Conservation (phyloP, 2,113 vertebrate species). For the Takifugu flavidus region DNA sequence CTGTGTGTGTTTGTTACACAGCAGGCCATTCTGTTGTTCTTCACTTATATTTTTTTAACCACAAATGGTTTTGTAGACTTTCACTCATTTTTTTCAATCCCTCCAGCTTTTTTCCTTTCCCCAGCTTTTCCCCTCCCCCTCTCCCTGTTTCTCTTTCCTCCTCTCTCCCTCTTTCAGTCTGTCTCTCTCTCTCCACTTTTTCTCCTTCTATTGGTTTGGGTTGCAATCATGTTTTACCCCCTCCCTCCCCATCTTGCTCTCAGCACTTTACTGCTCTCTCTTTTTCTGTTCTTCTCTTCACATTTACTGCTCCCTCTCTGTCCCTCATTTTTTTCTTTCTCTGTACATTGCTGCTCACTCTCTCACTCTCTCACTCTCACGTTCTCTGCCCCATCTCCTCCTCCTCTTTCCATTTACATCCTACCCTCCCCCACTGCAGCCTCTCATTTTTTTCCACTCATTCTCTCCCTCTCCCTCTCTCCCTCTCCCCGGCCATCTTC, state of each 20-base stretch:
- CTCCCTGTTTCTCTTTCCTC: slow-evolving; percentile 34
- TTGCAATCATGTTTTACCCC: slow-evolving; percentile 41
- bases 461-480: slow-evolving; percentile 52
- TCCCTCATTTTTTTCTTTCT: slow-evolving; percentile 29
- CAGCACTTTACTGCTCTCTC: slow-evolving; percentile 11
- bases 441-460: slow-evolving; percentile 33
- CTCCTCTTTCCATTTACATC: slow-evolving; percentile 2
- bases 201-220: slow-evolving; percentile 31
- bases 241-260: neutral
- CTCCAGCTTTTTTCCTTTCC: slow-evolving; percentile 49
- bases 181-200: slow-evolving; percentile 5
- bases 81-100: slow-evolving; percentile 34
- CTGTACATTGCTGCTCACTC: slow-evolving; percentile 32
- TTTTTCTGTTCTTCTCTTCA: slow-evolving; percentile 6
- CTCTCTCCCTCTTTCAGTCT: slow-evolving; percentile 20
- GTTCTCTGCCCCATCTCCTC: slow-evolving; percentile 29
- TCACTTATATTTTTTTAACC: slow-evolving; percentile 58
- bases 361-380: slow-evolving; percentile 27
- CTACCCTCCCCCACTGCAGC: slow-evolving; percentile 14
- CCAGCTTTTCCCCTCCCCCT: slow-evolving; percentile 35
- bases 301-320: slow-evolving; percentile 7
- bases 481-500: slow-evolving; percentile 44
- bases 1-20: neutral
- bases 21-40: slow-evolving; percentile 21
- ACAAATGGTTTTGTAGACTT: slow-evolving; percentile 39